Conservation (phyloP, 1,140 invertebrate species). For the Papilio polytes region DNA sequence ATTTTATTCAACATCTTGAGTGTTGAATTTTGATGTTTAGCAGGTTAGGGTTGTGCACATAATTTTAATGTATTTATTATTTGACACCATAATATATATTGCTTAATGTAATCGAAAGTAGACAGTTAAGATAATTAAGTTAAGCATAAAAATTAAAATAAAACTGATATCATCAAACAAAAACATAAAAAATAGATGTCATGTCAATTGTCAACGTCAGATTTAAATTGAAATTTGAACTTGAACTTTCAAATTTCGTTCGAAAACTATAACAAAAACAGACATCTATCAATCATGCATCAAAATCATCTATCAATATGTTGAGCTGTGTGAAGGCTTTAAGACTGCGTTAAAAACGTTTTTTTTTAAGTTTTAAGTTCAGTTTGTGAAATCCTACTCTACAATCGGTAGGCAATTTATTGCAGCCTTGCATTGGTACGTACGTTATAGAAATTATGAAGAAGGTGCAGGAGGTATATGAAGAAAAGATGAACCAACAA, state of each 20-base stretch:
- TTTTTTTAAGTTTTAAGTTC: background rate
- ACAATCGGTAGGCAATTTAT: too few relatives aligned
- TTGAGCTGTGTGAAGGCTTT: background rate
- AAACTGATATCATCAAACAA: background rate
- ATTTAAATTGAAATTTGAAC: background rate
- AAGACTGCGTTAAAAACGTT: background rate
- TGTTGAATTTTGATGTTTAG: background rate
- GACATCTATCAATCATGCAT: too few relatives aligned
- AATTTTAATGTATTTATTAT: background rate
- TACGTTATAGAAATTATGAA: too few relatives aligned
- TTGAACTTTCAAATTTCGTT: background rate
- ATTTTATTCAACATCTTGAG: conserved; percentile 39
- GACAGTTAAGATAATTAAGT: too few relatives aligned
- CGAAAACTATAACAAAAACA: background rate
- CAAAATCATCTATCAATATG: too few relatives aligned
- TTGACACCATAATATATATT: background rate
- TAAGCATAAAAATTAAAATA: too few relatives aligned
- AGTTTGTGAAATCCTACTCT: too few relatives aligned
- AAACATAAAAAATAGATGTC: background rate
- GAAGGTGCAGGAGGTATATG: too few relatives aligned
- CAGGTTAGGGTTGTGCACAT: background rate
- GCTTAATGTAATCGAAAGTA: too few relatives aligned
- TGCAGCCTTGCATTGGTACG: too few relatives aligned
- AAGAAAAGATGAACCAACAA: too few relatives aligned
- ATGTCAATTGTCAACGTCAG: background rate